phyloP scores from a whole-genome alignment of 2,888 invertebrate species.

The Scaptomyza flava region DNA sequence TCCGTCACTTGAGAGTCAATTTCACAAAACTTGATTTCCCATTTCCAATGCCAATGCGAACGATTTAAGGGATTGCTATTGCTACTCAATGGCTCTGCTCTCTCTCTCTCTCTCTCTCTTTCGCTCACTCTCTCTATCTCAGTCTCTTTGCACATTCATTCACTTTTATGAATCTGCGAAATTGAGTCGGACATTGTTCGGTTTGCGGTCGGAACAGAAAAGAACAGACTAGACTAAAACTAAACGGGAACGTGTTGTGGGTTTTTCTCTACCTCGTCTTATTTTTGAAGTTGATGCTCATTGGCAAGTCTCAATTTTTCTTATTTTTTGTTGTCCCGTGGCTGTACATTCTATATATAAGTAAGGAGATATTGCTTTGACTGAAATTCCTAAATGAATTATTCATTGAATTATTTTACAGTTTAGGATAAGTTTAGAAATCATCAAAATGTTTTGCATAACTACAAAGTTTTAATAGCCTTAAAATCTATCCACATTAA shows the following conservation, averaged over 20 bases:
- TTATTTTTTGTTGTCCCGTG: slow-evolving; percentile 17
- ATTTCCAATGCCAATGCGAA: slow-evolving; percentile 64
- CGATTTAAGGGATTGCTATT: slow-evolving; percentile 63
- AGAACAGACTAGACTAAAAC: not conserved
- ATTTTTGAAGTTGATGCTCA: slow-evolving; percentile 30
- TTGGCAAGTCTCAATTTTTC: slow-evolving; percentile 38
- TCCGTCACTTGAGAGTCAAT: slow-evolving; percentile 83
- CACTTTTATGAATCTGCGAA: slow-evolving; percentile 75
- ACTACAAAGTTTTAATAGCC: no score
- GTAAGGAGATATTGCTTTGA: not conserved
- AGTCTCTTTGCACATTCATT: slow-evolving; percentile 62
- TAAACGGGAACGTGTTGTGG: slow-evolving; percentile 44
- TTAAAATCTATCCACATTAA: no score
- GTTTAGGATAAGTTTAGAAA: no score
- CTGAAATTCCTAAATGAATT: no score
- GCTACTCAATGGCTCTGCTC: slow-evolving; percentile 11
- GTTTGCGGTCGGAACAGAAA: slow-evolving; percentile 55
- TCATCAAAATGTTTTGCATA: no score
- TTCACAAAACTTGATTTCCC: slow-evolving; percentile 82
- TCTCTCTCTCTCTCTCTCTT: not conserved
- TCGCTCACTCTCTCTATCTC: not conserved
- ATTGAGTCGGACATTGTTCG: slow-evolving; percentile 77
- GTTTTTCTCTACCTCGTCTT: slow-evolving; percentile 13
- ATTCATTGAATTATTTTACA: no score
- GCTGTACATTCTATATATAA: slow-evolving; percentile 23